phyloP scores from a whole-genome alignment of 64 coral and sea anemone genomes.

The Pachyseris speciosa region DNA sequence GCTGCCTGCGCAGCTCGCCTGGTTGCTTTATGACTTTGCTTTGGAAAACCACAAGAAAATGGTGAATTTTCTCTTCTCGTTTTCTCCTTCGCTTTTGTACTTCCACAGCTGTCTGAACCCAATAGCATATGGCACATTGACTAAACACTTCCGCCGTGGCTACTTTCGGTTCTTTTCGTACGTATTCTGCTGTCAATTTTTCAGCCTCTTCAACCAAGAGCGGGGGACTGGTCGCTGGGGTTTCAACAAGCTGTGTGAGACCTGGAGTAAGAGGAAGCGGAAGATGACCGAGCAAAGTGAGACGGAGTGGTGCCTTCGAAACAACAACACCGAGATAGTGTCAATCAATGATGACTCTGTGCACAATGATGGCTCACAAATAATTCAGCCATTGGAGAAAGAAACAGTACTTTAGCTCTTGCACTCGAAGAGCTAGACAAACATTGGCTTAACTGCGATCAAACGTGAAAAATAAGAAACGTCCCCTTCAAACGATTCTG shows the following conservation, averaged over 20 bases:
- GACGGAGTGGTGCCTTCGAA: not conserved
- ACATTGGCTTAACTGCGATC: too few relatives aligned
- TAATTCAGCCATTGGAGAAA: not conserved
- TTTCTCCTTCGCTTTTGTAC: conserved; percentile 28
- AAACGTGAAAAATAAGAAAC: too few relatives aligned
- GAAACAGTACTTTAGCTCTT: conserved; percentile 16
- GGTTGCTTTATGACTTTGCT: conserved; percentile 68
- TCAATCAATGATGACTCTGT: not conserved
- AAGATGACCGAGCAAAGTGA: not conserved
- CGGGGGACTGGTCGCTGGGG: not conserved
- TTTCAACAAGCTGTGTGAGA: not conserved
- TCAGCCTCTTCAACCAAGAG: not conserved
- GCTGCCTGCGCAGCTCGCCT: conserved; percentile 67
- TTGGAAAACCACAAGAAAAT: conserved; percentile 21
- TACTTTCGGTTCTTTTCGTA: conserved; percentile 66
- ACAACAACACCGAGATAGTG: conserved; percentile 13
- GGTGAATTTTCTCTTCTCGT: not conserved
- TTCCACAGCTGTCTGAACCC: conserved; percentile 83
- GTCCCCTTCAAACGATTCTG: too few relatives aligned
- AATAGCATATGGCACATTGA: conserved; percentile 72
- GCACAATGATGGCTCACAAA: not conserved
- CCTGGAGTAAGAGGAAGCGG: not conserved
- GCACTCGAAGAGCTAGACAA: too few relatives aligned
- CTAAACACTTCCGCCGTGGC: conserved; percentile 68
- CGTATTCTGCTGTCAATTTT: conserved; percentile 46